phyloP scores from a whole-genome alignment of 2,797 vertebrate genomes.

The Hirundo rustica region DNA sequence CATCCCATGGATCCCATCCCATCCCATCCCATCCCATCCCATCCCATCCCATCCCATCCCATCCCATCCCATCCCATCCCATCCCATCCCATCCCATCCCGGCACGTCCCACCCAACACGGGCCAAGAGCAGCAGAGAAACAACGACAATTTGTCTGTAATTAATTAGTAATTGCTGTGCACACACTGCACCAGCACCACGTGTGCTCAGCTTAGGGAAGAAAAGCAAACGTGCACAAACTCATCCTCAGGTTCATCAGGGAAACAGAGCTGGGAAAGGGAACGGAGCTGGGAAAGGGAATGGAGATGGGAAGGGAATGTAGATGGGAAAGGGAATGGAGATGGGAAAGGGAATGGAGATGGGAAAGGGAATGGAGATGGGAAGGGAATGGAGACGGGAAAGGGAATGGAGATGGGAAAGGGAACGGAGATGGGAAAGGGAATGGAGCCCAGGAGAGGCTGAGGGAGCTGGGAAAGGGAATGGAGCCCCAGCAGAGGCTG shows the following conservation, averaged over 20 bases:
- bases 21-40: background rate
- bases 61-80: background rate
- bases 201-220: rapidly evolving
- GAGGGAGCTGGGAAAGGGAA: too few species aligned
- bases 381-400: too few species aligned
- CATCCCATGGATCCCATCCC: background rate
- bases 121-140: rapidly evolving
- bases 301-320: too few species aligned
- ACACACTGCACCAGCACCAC: rapidly evolving
- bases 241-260: background rate
- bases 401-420: too few species aligned
- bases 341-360: too few species aligned
- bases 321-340: too few species aligned
- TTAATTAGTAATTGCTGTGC: background rate
- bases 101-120: rapidly evolving
- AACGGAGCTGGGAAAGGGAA: too few species aligned
- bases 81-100: background rate
- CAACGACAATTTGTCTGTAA: background rate
- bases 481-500: too few species aligned
- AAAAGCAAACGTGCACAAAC: background rate
- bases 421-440: too few species aligned
- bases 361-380: too few species aligned
- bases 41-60: background rate
- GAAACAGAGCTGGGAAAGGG: background rate
- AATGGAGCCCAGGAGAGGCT: too few species aligned